Conservation (phyloP, 2,888 invertebrate genomes). For the Drosophila subquinaria region DNA sequence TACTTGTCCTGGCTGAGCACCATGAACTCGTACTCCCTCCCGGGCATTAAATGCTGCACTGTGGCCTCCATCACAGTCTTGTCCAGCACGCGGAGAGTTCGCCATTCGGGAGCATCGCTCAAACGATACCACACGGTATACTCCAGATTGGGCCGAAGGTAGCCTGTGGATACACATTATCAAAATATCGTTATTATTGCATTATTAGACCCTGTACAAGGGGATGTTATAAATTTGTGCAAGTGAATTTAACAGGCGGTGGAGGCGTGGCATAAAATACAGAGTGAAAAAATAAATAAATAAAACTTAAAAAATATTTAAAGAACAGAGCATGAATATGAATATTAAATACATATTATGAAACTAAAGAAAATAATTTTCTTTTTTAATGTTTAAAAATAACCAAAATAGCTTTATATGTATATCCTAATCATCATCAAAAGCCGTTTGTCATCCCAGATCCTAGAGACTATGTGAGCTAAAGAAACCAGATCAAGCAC, state of each 20-base stretch:
- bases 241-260: neutral
- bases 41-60: constrained; percentile 91
- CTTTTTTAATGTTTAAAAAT: no score
- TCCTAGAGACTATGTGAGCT: no score
- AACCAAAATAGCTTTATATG: no score
- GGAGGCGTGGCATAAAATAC: no score
- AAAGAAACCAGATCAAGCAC: no score
- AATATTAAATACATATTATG: no score
- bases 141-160: constrained; percentile 91
- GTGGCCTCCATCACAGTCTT: constrained; percentile 91
- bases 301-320: no score
- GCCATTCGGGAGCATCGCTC: constrained; percentile 92
- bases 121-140: constrained; percentile 95
- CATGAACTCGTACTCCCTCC: constrained; percentile 94
- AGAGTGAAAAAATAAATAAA: no score
- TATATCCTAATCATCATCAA: no score
- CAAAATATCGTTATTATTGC: neutral
- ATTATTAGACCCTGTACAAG: neutral
- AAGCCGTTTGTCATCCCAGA: no score
- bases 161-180: constrained; percentile 86
- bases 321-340: no score
- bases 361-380: no score
- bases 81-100: constrained; percentile 91
- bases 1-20: constrained; percentile 94
- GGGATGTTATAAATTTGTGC: neutral